phyloP scores from a whole-genome alignment of 2,888 invertebrate genomes.

The Drosophila mercatorum region DNA sequence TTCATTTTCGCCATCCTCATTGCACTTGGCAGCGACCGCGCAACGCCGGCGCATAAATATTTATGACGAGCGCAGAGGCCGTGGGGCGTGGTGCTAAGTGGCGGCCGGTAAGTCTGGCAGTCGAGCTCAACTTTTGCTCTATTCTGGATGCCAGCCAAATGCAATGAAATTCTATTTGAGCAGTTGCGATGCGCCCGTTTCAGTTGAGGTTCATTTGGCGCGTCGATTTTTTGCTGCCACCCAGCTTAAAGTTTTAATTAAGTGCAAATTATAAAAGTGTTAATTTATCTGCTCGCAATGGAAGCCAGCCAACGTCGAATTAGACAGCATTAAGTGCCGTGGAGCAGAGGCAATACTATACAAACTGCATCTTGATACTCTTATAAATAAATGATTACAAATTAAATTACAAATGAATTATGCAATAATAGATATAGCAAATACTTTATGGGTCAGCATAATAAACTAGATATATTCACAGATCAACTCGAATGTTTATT shows the following conservation, averaged over 20 bases:
- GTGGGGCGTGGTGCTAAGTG: slow-evolving; percentile 39
- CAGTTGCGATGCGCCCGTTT: slow-evolving; percentile 52
- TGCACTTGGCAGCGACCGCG: slow-evolving; percentile 64
- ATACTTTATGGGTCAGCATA: neutral
- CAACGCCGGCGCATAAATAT: slow-evolving; percentile 65
- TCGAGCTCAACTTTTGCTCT: slow-evolving; percentile 32
- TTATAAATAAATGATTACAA: neutral
- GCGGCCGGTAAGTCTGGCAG: slow-evolving; percentile 33
- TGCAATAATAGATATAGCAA: too few species aligned
- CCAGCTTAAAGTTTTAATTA: slow-evolving; percentile 69
- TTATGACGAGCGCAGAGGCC: slow-evolving; percentile 55
- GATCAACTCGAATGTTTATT: neutral
- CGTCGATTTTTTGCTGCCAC: slow-evolving; percentile 20
- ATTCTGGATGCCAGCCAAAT: slow-evolving; percentile 68
- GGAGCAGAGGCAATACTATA: too few species aligned
- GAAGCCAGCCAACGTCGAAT: slow-evolving; percentile 3
- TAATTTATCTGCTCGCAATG: slow-evolving; percentile 41
- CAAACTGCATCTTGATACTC: neutral
- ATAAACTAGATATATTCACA: neutral
- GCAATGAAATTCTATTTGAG: slow-evolving; percentile 78
- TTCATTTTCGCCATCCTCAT: slow-evolving; percentile 38
- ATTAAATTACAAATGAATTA: neutral
- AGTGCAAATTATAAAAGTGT: slow-evolving; percentile 77
- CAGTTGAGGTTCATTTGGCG: slow-evolving; percentile 44
- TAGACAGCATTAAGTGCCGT: too few species aligned